Evolutionary conservation across 2,888 invertebrate genomes (phyloP), one percentile per base, ranked within the genome.

Genomic region (Ferdinandea cuprea): DNA sequence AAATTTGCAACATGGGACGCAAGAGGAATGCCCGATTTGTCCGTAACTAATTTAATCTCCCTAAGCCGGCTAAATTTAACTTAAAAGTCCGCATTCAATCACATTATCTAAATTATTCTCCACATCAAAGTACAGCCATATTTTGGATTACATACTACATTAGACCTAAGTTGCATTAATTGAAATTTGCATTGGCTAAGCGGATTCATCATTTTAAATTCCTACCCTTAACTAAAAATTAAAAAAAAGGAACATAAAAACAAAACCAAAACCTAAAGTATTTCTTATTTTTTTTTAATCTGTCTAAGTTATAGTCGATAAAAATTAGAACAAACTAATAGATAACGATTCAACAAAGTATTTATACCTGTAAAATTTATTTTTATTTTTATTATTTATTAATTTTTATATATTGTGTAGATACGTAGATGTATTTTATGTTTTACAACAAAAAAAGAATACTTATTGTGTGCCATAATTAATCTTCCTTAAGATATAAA

Each of bases 1-100:
- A 94, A 91, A 93, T 94, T 81, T 94, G 94, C 91, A 94, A 94
- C 88, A 93, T 94, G 93, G 94, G 94, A 11, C 92, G 93, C 68
- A 94, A 93, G 88, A 91, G 93, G 86, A 91, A 90, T 79, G 88
- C 90, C 50, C 59, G 77, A 66, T 59, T 65, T 40, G 65, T 61
- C 8, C 65, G 76, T 21, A 66, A 71, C 15, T 81, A 81, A 40
- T 42, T 8, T 48, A n/a, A 21, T 40, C 44, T 8, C 13, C 9
- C 1, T 1, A 4, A 7, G n/a, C 44, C 44, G 35, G 25, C 21
- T 59, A 25, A 13, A 15, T 25, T 3, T 25, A 25, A 25, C 8
- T 48, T 32, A 61, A 35, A 21, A 35, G 58, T 58, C 48, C 42
- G 19, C 61, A 56, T 50, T 68, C 32, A 37, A 52, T 17, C 13